Evolutionary conservation across 2,888 invertebrate species (phyloP), one percentile per base, ranked within the genome.

Genomic region (Apantesis nais): DNA sequence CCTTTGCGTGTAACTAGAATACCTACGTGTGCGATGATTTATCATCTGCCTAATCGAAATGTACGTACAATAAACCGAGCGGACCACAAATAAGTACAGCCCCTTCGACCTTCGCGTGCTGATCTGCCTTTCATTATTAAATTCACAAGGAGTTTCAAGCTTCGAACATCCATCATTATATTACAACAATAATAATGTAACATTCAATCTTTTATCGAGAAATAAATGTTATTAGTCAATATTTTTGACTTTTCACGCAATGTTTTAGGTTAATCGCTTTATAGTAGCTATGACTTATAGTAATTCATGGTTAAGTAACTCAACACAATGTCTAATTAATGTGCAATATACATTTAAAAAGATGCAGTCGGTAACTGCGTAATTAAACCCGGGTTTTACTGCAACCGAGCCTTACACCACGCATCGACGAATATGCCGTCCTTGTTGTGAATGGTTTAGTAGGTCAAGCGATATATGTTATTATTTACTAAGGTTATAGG

Each of bases 231-330:
- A 68, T 77, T 67, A 72, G 74, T 79, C 72, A 74, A 74, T 67
- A 71, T 72, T 74, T 71, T 70, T 80, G 77, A 82, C 66, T 78
- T 74, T 80, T 75, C 70, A 78, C 63, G 83, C 73, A 62, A 73
- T 62, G 39, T 22, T 37, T 34, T 67, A 31, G 44, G 67, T 25
- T 62, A 67, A 61, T 67, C 34, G 55, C 19, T 25, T 61, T 58
- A 60, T 61, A 41, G 52, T 37, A 37, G 39, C n/a, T 44, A 58
- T 25, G 34, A 61, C 7, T 52, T 11, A 52, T 41, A 61, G 44
- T 22, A 44, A 34, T 52, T 66, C 14, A 25, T 66, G 60, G 44
- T 44, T 60, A 22, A 22, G 60, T 67, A 60, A 61, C 29, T 58
- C n/a, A 29, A 52, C 25, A 60, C 39, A 34, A 22, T 31, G 16